Conservation (phyloP, 1,140 invertebrate genomes). For the Pseudomyrmex cubaensis region DNA sequence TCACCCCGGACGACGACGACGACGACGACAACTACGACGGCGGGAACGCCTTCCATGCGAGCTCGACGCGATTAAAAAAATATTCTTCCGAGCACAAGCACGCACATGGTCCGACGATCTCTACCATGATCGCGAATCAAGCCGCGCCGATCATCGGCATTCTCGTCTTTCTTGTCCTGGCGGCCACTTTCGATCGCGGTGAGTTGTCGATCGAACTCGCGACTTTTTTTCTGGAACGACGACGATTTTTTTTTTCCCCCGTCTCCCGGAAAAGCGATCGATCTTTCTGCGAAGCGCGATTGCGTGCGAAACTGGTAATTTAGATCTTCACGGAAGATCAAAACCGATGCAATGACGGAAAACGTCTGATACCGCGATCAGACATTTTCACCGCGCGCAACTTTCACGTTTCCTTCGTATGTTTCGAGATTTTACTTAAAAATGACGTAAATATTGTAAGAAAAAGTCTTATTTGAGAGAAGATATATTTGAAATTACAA, state of each 20-base stretch:
- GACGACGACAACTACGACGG: constrained; percentile 10
- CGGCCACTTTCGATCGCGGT: constrained; percentile 67
- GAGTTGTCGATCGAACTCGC: constrained; percentile 53
- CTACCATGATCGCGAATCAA: constrained; percentile 71
- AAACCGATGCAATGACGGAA: not conserved
- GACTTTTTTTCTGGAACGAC: not conserved
- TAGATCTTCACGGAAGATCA: not conserved
- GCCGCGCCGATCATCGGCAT: constrained; percentile 66
- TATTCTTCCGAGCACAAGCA: constrained; percentile 1
- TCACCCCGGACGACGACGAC: not conserved
- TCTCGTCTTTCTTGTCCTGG: constrained; percentile 66
- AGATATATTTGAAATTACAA: too few species aligned
- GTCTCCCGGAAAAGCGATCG: not conserved
- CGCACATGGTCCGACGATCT: constrained; percentile 72
- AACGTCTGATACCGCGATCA: too few species aligned
- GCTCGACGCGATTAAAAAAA: constrained; percentile 22
- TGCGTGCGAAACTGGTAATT: not conserved
- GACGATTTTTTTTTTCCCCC: not conserved
- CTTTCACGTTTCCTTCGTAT: too few species aligned
- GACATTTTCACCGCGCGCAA: not conserved
- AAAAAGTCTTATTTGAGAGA: too few species aligned
- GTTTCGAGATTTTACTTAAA: too few species aligned
- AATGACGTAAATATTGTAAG: too few species aligned
- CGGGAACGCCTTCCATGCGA: constrained; percentile 35
- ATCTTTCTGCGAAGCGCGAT: not conserved